phyloP scores from a whole-genome alignment of 2,113 vertebrate species.

The Entomyzon cyanotis region DNA sequence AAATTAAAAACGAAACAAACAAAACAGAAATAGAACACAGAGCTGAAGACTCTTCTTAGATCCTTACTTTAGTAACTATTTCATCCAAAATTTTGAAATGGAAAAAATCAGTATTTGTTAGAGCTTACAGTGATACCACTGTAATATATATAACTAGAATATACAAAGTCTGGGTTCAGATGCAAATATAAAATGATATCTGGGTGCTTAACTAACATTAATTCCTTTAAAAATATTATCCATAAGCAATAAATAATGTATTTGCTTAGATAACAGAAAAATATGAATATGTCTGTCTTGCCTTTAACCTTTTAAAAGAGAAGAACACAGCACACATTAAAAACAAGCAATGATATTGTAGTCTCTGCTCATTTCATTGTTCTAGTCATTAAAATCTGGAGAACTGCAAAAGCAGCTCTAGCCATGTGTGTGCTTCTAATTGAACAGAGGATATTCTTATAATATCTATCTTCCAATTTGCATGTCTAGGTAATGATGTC shows the following conservation, averaged over 20 bases:
- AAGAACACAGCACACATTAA: not conserved
- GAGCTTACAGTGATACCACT: not conserved
- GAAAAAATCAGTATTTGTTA: not conserved
- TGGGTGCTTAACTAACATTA: not conserved
- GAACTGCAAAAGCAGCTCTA: not conserved
- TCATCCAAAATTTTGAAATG: not conserved
- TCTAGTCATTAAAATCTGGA: not conserved
- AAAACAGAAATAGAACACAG: not conserved
- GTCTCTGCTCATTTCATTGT: not conserved
- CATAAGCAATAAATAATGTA: not conserved
- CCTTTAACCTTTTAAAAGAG: not conserved
- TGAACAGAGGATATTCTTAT: not conserved
- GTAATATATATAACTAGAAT: not conserved
- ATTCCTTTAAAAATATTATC: not conserved
- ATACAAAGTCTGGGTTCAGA: not conserved
- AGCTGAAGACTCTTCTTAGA: not conserved
- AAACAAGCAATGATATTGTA: not conserved
- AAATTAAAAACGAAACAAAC: not conserved
- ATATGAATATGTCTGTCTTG: not conserved
- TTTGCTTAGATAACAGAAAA: not conserved
- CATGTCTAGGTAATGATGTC: constrained; percentile 1
- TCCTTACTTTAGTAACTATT: not conserved
- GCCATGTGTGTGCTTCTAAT: not conserved
- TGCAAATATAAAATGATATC: not conserved
- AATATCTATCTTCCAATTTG: not conserved